Base-by-base conservation (phyloP, 1,140 invertebrate species). In the Linepithema humile region DNA sequence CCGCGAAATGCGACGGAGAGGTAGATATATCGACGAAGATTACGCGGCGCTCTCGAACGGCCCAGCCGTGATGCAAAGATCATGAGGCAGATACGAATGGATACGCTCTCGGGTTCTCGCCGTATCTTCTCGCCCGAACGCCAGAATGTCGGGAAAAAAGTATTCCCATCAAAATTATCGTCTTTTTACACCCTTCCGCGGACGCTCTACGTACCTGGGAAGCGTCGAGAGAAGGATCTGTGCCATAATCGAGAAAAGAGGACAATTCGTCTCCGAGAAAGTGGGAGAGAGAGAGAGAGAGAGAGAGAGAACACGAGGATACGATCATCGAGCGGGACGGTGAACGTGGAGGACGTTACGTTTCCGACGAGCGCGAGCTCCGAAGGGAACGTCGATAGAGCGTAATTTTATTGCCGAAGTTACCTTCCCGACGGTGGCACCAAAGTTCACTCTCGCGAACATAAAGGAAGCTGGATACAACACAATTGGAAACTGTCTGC, bases 361-460 rank as follows among this genome's bases (percentile, higher is more conserved):
- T 72, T 53, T 59, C 40, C 40, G n/a, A n/a, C n/a, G n/a, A 50
- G 20, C 6, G 59, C 48, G 35, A 48, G 57, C 48, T 78, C 59
- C 72, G 53, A 86, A 73, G 70, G 70, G 86, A 87, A 87, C 80
- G 72, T 73, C 85, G 86, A 86, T 87, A 86, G 75, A 86, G 72
- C 64, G 72, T 87, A 87, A 87, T 86, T 87, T 87, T 85, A 73
- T 87, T 87, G 85, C 64, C 85, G n/a, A 88, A 87, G 82, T 86
- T 84, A 80, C 40, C 48, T n/a, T n/a, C n/a, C 29, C 57, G 73
- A 5, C 65, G n/a, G 64, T 69, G 64, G 64, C 38, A 35, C 64
- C 75, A 40, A 80, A 80, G 64, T 80, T 80, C 75, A 80, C 48
- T 80, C 50, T 26, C n/a, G 75, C 48, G 67, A 80, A 80, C 48